A percentile compares a stretch with the other conserved stretches of the same genome.
phyloP scores from a whole-genome alignment of 2,113 vertebrate species.

The Pampusana beccarii region DNA sequence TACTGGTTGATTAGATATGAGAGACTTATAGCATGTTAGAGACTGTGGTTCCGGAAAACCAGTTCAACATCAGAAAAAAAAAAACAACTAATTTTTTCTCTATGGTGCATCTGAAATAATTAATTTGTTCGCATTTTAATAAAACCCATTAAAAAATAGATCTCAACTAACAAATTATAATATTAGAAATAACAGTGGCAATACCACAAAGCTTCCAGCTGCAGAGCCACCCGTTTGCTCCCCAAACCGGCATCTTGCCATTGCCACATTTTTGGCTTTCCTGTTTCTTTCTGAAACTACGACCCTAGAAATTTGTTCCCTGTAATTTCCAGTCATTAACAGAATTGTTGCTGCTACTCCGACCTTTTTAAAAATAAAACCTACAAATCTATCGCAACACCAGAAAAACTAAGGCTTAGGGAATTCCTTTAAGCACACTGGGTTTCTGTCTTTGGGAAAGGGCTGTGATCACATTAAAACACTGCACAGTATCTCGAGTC shows the following conservation, averaged over 20 bases:
- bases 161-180: background rate
- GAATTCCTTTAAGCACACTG: background rate
- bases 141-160: conserved; percentile 27
- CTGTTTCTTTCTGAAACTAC: background rate
- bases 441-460: background rate
- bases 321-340: no score
- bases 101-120: conserved; percentile 58
- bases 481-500: background rate
- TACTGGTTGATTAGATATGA: conserved; percentile 34
- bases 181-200: background rate
- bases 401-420: no score
- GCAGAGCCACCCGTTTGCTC: background rate
- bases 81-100: conserved; percentile 33
- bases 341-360: no score
- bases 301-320: background rate
- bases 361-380: no score
- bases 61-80: conserved; percentile 10
- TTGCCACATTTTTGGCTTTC: fast-evolving
- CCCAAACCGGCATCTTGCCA: fast-evolving
- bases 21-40: conserved; percentile 20
- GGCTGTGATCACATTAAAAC: background rate
- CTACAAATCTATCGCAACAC: no score
- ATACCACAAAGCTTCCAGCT: background rate
- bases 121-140: conserved; percentile 62
- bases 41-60: conserved; percentile 36